Percentiles rank a stretch among this genome's conserved stretches.
phyloP scores from a whole-genome alignment of 2,113 vertebrate genomes.

The Himantopus leucocephalus region DNA sequence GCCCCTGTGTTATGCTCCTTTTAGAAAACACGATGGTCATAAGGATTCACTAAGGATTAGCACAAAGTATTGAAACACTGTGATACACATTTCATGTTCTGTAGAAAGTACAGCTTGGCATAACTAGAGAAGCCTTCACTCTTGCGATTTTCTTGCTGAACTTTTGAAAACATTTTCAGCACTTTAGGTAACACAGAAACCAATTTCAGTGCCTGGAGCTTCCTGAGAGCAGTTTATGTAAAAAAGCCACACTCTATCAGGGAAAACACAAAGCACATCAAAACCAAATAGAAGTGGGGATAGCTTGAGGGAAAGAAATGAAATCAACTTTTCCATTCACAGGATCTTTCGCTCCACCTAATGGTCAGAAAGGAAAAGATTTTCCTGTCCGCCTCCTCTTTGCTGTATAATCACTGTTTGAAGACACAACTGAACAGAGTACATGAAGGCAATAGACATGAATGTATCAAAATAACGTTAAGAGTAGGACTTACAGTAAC shows the following conservation, averaged over 20 bases:
- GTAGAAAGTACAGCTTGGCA: background rate
- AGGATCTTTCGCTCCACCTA: slow-evolving; percentile 32
- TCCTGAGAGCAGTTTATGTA: background rate
- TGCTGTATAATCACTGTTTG: background rate
- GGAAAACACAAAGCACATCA: background rate
- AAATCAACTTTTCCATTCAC: background rate
- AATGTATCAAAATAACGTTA: background rate
- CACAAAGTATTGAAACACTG: background rate
- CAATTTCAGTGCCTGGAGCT: background rate
- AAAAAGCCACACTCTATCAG: background rate
- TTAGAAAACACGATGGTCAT: background rate
- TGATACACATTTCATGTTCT: background rate
- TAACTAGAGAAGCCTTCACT: background rate
- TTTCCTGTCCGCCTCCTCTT: background rate
- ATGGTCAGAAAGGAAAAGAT: background rate
- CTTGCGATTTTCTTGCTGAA: background rate
- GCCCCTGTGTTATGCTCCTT: rapidly evolving
- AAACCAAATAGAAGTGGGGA: background rate
- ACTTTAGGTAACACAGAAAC: background rate
- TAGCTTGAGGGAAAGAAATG: background rate
- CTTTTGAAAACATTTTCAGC: background rate
- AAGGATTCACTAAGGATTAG: background rate
- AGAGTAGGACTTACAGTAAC: background rate
- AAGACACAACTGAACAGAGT: background rate
- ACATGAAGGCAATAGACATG: background rate